Base-by-base conservation (phyloP, 2,113 vertebrate species). In the Formicarius rufipectus region DNA sequence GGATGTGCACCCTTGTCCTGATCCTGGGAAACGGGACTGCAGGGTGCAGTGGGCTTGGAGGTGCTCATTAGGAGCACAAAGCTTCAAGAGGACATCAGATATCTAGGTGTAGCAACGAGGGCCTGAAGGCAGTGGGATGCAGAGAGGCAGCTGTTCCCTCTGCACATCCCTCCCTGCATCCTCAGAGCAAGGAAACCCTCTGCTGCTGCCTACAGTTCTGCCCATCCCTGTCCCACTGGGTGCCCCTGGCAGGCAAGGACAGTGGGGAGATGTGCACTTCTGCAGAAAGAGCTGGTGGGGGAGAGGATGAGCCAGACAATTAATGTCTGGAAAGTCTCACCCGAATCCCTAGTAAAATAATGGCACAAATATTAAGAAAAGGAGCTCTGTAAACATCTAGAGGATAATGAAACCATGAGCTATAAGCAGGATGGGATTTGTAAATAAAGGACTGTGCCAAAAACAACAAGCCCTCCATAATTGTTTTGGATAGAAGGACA, bases 361-460 rank as follows among this genome's bases (percentile, higher is more conserved):
- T 88, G 96, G 94, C 90, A 92, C 97, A 97, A 97, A 95, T 97
- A 96, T 97, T 97, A 91, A 96, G 95, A 96, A 96, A 97, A 93
- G 79, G 87, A 96, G 58, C 94, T 96, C 87, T 97, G 90, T 97
- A 97, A 97, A 97, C 97, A 97, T 96, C 96, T 94, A 96, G 92
- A 97, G 96, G 95, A 97, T 97, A 97, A 97, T 97, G 97, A 97
- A 97, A 93, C 88, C 95, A 96, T 96, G 90, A 97, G 94, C 97
- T 95, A 97, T 97, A 97, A 97, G 97, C 97, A 97, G 97, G 97
- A 97, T 97, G 97, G 67, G 95, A 95, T 95, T 89, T 97, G 97
- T 97, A 97, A 97, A 97, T 97, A 97, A 91, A 95, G 72, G 63
- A 20, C 84, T 75, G 90, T 73, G 97, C 97, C 97, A 97, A 97